These are phyloP conservation scores for Delia radicum DNA, from an alignment of 1,140 invertebrate genomes.

Conservation along the genomic window DNA sequence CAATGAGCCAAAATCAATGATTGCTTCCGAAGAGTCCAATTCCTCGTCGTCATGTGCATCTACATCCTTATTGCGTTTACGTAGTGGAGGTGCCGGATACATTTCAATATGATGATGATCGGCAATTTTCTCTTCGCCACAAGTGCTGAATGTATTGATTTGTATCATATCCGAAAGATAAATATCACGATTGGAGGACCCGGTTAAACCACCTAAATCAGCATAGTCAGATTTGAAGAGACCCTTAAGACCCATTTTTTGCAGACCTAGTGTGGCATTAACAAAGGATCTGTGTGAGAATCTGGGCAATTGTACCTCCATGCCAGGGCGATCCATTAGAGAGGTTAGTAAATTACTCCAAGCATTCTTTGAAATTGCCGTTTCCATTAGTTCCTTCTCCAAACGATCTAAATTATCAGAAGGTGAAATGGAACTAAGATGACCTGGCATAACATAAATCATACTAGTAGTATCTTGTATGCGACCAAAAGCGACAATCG, in stretches of 20 bases:
- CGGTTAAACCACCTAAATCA: constrained; percentile 78
- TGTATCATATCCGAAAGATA: constrained; percentile 79
- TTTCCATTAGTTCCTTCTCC: constrained; percentile 67
- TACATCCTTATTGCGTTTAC: constrained; percentile 54
- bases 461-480: constrained; percentile 71
- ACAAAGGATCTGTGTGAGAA: constrained; percentile 79
- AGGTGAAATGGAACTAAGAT: constrained; percentile 71
- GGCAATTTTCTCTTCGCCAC: constrained; percentile 70
- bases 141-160: constrained; percentile 75
- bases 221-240: constrained; percentile 72
- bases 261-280: constrained; percentile 73
- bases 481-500: constrained; percentile 72
- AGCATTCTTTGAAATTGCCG: constrained; percentile 65
- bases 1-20: constrained; percentile 43
- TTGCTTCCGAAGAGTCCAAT: constrained; percentile 40
- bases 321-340: constrained; percentile 68
- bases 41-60: constrained; percentile 40
- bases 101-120: constrained; percentile 76
- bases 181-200: constrained; percentile 68
- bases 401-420: constrained; percentile 73
- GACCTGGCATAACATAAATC: constrained; percentile 77
- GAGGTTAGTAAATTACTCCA: constrained; percentile 74
- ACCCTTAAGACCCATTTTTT: constrained; percentile 77
- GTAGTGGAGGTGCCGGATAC: constrained; percentile 68
- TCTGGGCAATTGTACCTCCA: constrained; percentile 79